phyloP scores from a whole-genome alignment of 2,113 vertebrate species.

The Excalfactoria chinensis region DNA sequence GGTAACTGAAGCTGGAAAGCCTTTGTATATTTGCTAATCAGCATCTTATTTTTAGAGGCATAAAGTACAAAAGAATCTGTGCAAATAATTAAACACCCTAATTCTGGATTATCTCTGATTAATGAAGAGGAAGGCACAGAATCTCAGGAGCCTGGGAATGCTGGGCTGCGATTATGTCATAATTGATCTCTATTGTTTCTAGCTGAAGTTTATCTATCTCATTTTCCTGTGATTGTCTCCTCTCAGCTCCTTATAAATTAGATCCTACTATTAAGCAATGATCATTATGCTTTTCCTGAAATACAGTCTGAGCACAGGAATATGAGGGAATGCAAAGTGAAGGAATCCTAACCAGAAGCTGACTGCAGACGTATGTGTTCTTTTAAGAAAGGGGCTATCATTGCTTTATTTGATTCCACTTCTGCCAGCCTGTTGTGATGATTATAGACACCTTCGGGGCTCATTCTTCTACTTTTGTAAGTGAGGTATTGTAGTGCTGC shows the following conservation, averaged over 20 bases:
- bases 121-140: slow-evolving; percentile 42
- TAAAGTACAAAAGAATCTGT: slow-evolving; percentile 63
- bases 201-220: slow-evolving; percentile 65
- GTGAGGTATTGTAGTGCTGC: neutral
- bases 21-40: slow-evolving; percentile 65
- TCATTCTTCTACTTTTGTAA: neutral
- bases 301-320: neutral
- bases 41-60: slow-evolving; percentile 47
- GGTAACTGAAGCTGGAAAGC: slow-evolving; percentile 41
- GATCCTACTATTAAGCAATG: slow-evolving; percentile 46
- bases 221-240: slow-evolving; percentile 62
- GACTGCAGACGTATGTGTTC: neutral
- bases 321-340: neutral
- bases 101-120: slow-evolving; percentile 73
- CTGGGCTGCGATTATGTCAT: slow-evolving; percentile 60
- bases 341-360: neutral
- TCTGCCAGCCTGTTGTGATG: neutral
- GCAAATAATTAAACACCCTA: slow-evolving; percentile 69
- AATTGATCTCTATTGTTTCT: slow-evolving; percentile 68
- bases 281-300: neutral
- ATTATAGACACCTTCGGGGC: neutral
- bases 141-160: slow-evolving; percentile 44
- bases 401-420: neutral
- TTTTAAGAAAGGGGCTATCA: neutral
- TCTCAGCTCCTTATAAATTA: slow-evolving; percentile 61